A percentile compares a stretch with the other conserved stretches of the same genome.
Conservation (phyloP, 2,888 invertebrate species). For the Tryphoninae sp. region DNA sequence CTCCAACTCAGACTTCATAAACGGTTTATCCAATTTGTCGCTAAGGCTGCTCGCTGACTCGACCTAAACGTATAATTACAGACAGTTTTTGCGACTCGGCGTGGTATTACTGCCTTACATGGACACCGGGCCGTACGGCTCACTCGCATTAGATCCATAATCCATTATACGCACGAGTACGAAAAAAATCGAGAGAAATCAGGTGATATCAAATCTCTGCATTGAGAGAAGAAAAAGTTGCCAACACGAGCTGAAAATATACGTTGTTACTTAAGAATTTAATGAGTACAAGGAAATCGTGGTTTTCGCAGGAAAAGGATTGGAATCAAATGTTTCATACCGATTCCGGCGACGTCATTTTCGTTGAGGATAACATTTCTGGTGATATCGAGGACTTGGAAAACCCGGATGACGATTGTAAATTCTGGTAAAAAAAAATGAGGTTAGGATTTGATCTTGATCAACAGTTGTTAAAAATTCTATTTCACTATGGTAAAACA, state of each 20-base stretch:
- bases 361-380: neutral
- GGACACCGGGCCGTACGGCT: too few relatives aligned
- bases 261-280: constrained; percentile 14
- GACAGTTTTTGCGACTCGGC: constrained; percentile 1
- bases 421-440: neutral
- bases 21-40: constrained; percentile 46
- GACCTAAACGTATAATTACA: constrained; percentile 51
- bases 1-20: constrained; percentile 2
- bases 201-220: constrained; percentile 1
- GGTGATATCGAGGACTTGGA: neutral
- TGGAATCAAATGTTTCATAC: neutral
- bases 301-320: constrained; percentile 17
- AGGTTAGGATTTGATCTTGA: neutral
- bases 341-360: neutral
- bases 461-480: neutral
- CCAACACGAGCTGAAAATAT: neutral
- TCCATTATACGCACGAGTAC: constrained; percentile 1
- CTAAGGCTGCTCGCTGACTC: constrained; percentile 36
- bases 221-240: neutral
- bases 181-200: constrained; percentile 11
- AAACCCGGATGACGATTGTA: neutral
- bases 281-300: constrained; percentile 20
- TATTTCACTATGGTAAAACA: neutral
- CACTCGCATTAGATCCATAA: neutral
- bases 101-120: constrained; percentile 6